Evolutionary conservation across 2,113 vertebrate genomes (phyloP).

Genomic region (Salminus brasiliensis): DNA sequence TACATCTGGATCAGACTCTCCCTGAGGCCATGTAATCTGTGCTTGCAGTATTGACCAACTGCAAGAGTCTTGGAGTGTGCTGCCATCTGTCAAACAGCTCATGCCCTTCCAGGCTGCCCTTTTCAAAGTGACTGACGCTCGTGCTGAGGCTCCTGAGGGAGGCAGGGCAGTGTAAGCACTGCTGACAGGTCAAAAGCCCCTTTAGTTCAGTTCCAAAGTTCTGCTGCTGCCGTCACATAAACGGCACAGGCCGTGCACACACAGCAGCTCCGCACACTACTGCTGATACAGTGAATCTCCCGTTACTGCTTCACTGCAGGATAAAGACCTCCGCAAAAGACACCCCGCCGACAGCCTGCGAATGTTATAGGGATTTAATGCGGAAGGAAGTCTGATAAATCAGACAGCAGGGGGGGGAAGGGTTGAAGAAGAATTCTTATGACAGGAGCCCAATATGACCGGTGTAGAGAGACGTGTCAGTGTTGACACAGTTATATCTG

Average conservation of each 20-base stretch:
- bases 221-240: background rate
- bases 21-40: conserved; percentile 28
- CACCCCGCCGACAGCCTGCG: background rate
- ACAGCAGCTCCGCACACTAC: conserved; percentile 14
- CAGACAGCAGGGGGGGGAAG: background rate
- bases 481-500: conserved; percentile 33
- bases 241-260: conserved; percentile 3
- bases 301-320: conserved; percentile 6
- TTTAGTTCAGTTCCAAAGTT: conserved; percentile 18
- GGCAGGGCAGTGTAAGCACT: conserved; percentile 51
- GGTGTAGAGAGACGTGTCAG: background rate
- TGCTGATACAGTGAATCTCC: background rate
- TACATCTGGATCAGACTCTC: conserved; percentile 3
- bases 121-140: conserved; percentile 22
- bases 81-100: conserved; percentile 38
- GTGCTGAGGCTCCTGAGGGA: background rate
- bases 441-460: background rate
- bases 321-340: conserved; percentile 26
- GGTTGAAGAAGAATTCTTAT: background rate
- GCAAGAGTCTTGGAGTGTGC: conserved; percentile 26
- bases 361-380: conserved; percentile 26
- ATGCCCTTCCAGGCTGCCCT: conserved; percentile 48
- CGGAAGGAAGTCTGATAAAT: conserved; percentile 15
- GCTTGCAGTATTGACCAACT: conserved; percentile 41
- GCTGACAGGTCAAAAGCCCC: conserved; percentile 55